Percentiles rank a stretch among this genome's conserved stretches.
Conservation (phyloP, 1,140 invertebrate species). For the Temnothorax curvispinosus region DNA sequence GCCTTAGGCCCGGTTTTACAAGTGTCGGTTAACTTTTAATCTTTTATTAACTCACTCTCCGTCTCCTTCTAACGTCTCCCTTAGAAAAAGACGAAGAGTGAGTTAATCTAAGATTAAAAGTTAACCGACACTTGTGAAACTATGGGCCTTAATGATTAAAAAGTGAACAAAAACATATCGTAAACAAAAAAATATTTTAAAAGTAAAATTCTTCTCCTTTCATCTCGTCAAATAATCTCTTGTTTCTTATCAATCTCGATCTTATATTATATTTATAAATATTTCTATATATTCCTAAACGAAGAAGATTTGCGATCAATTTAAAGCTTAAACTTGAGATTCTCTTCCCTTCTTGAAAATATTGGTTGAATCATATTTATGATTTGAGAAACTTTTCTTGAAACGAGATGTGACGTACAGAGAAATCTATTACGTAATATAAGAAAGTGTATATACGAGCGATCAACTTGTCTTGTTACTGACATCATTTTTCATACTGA, state of each 20-base stretch:
- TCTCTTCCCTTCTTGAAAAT: neutral
- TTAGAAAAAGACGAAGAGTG: no score
- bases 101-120: no score
- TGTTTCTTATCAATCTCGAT: neutral
- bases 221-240: neutral
- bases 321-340: neutral
- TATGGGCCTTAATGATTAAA: neutral
- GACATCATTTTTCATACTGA: neutral
- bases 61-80: no score
- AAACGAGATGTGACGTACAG: slow-evolving; percentile 8
- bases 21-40: no score
- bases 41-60: no score
- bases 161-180: neutral
- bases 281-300: neutral
- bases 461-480: slow-evolving; percentile 17
- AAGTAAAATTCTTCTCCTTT: neutral
- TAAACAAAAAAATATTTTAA: neutral
- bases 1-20: neutral
- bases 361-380: slow-evolving; percentile 24
- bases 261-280: slow-evolving; percentile 1
- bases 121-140: no score
- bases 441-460: slow-evolving; percentile 2
- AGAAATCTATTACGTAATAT: slow-evolving; percentile 6
- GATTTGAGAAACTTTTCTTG: slow-evolving; percentile 5
- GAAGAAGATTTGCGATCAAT: neutral